These are phyloP conservation scores for Styela plicata DNA, from an alignment of 23 tunicate species.

Conservation along the genomic window DNA sequence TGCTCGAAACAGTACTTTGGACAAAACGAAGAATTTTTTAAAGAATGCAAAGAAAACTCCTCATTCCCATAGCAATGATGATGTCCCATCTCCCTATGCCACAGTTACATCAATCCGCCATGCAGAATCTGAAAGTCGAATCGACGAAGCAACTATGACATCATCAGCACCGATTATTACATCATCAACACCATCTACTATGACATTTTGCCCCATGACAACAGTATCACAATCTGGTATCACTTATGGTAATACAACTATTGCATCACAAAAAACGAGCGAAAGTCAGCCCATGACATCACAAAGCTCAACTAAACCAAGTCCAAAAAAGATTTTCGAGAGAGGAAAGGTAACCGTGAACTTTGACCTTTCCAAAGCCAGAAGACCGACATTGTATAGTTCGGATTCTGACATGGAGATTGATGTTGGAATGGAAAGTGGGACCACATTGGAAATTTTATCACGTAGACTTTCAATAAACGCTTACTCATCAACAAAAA, in stretches of 20 bases:
- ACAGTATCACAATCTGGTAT: too few relatives aligned
- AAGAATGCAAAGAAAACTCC: not conserved
- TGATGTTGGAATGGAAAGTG: not conserved
- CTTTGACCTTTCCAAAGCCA: not conserved
- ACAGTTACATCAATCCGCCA: not conserved
- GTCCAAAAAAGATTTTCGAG: constrained; percentile 31
- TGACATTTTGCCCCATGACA: not conserved
- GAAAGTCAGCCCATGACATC: not conserved
- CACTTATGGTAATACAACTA: not conserved
- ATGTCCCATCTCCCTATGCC: not conserved
- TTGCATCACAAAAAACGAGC: not conserved
- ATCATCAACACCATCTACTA: not conserved
- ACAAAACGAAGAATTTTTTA: not conserved
- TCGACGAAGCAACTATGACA: too few relatives aligned
- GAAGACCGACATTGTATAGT: not conserved
- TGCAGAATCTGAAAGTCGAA: too few relatives aligned
- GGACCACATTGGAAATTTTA: not conserved
- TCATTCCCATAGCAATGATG: not conserved
- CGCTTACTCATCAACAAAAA: not conserved
- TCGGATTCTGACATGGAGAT: constrained; percentile 5
- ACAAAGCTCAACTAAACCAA: not conserved
- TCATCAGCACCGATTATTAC: not conserved
- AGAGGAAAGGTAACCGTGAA: constrained; percentile 12
- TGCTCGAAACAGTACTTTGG: too few relatives aligned
- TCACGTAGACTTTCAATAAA: not conserved